Conservation (phyloP, 2,113 vertebrate species). For the Cavia porcellus region DNA sequence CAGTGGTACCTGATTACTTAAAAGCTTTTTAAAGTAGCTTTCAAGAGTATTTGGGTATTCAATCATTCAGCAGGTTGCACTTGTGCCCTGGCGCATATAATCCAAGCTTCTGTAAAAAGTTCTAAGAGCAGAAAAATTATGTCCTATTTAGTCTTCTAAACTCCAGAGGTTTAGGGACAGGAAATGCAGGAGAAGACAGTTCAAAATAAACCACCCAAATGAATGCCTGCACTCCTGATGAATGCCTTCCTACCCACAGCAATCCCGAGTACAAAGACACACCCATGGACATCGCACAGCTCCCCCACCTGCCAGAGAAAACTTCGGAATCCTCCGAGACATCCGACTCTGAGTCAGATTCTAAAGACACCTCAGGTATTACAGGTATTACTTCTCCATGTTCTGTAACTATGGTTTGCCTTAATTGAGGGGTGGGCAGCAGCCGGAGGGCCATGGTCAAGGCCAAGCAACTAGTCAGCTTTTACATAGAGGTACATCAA, state of each 20-base stretch:
- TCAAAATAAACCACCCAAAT: conserved; percentile 56
- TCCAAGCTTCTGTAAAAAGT: conserved; percentile 73
- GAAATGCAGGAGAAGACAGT: conserved; percentile 58
- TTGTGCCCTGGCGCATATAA: conserved; percentile 31
- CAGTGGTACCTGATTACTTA: conserved; percentile 78
- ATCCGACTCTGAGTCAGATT: conserved; percentile 98
- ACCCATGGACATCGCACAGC: conserved; percentile 97
- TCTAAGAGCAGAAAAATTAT: conserved; percentile 60
- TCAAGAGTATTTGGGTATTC: conserved; percentile 60
- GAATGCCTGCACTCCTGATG: conserved; percentile 66
- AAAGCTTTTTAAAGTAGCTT: conserved; percentile 80
- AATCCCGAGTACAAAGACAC: conserved; percentile 98
- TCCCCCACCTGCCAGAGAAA: conserved; percentile 97
- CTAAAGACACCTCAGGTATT: conserved; percentile 98
- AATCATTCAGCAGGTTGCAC: conserved; percentile 53
- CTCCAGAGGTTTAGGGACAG: conserved; percentile 70
- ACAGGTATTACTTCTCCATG: conserved; percentile 73
- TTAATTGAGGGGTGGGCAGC: neutral
- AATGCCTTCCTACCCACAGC: conserved; percentile 86
- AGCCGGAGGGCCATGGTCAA: neutral
- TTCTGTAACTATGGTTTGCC: neutral
- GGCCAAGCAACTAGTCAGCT: neutral
- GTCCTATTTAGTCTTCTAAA: conserved; percentile 67
- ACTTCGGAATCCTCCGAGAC: conserved; percentile 97
- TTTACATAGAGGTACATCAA: neutral